Conservation (phyloP, 2,888 invertebrate genomes). For the Rhimphoctona megacephalus region DNA sequence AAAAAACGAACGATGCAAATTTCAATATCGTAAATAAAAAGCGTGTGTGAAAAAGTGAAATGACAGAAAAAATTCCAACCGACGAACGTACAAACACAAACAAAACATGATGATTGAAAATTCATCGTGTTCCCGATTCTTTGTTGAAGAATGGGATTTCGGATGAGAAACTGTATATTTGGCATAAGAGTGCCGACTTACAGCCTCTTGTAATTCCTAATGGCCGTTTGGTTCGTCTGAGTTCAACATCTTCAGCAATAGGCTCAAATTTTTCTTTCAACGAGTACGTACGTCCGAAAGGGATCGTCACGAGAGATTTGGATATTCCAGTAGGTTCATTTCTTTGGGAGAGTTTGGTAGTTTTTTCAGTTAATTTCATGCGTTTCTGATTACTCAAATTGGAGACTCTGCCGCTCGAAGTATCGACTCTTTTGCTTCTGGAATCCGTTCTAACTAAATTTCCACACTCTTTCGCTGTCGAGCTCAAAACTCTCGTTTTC, state of each 20-base stretch:
- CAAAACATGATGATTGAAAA: slow-evolving; percentile 9
- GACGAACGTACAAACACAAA: slow-evolving; percentile 18
- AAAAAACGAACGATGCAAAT: neutral
- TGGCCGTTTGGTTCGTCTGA: slow-evolving; percentile 66
- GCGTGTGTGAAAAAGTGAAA: neutral
- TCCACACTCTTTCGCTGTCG: neutral
- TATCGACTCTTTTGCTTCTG: slow-evolving; percentile 52
- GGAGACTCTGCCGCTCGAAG: neutral
- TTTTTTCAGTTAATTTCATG: slow-evolving; percentile 69
- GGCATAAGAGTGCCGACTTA: slow-evolving; percentile 74
- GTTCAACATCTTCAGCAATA: slow-evolving; percentile 77
- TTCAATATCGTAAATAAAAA: neutral
- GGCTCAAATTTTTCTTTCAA: slow-evolving; percentile 79
- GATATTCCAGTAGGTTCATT: neutral
- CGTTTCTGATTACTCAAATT: slow-evolving; percentile 70
- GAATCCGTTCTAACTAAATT: slow-evolving; percentile 8
- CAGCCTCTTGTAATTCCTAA: slow-evolving; percentile 74
- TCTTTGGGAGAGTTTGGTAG: slow-evolving; percentile 10
- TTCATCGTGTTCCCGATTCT: slow-evolving; percentile 1
- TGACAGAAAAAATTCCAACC: neutral
- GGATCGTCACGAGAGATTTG: neutral
- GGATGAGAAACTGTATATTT: slow-evolving; percentile 48
- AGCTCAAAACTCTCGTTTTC: slow-evolving; percentile 35
- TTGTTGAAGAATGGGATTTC: slow-evolving; percentile 36
- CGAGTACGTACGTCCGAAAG: slow-evolving; percentile 74